Evolutionary conservation across 2,797 vertebrate species (phyloP).

Genomic region (Falco rusticolus): DNA sequence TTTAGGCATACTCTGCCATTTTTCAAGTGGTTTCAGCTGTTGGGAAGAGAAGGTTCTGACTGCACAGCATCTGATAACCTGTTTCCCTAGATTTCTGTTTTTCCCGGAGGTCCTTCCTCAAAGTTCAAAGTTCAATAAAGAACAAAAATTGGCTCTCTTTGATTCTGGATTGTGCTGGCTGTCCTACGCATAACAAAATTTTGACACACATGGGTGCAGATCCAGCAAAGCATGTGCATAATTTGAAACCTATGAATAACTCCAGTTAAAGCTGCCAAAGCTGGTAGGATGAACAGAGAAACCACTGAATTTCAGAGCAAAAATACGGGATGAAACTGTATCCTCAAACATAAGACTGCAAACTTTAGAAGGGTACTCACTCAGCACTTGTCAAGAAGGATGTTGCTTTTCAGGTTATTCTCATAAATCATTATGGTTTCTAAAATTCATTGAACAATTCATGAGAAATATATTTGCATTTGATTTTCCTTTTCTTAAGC

Average conservation of each 20-base stretch:
- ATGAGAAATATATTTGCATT: constrained; percentile 45
- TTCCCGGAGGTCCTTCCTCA: neutral
- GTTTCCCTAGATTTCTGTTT: neutral
- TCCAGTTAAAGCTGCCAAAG: constrained; percentile 52
- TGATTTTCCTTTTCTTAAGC: constrained; percentile 13
- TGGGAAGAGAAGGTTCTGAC: neutral
- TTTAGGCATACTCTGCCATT: neutral
- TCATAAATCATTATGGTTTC: neutral
- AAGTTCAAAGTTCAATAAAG: neutral
- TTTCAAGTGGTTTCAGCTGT: constrained; percentile 22
- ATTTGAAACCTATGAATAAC: constrained; percentile 54
- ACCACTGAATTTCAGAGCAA: constrained; percentile 27
- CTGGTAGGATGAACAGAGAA: constrained; percentile 56
- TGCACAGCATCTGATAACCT: neutral
- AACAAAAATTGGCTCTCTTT: constrained; percentile 1
- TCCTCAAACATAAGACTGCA: constrained; percentile 9
- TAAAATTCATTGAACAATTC: constrained; percentile 25
- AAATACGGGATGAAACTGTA: constrained; percentile 32
- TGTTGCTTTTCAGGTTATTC: constrained; percentile 24
- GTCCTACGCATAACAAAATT: constrained; percentile 15
- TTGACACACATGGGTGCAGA: constrained; percentile 1
- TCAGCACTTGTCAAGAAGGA: constrained; percentile 35
- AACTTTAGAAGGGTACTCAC: constrained; percentile 15
- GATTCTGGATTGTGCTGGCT: constrained; percentile 12
- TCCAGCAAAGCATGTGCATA: constrained; percentile 54